Evolutionary conservation across 2,797 vertebrate species (phyloP), one percentile per base, ranked within the genome.

Genomic region (Protosalanx chinensis): DNA sequence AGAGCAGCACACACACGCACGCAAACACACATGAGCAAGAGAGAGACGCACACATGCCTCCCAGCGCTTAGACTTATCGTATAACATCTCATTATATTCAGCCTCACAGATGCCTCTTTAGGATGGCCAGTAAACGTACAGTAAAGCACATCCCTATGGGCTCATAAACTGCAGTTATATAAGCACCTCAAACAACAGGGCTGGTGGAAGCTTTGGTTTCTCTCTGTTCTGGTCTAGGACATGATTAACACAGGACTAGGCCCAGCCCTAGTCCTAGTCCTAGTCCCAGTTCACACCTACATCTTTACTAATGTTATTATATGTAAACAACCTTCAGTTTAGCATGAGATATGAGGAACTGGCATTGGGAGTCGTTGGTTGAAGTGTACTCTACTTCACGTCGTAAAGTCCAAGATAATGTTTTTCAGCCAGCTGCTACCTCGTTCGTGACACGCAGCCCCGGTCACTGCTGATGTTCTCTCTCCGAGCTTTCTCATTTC

Each of bases 31-130:
- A 57, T 35, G 46, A 27, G 23, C 32, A 27, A 57, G 27, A 57
- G 56, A 69, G 32, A 60, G 56, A 60, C 56, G 29, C 68, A 69
- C 68, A 60, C 33, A 53, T 23, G 51, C 20, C 12, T 8, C 12
- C 64, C 30, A 20, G 32, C 23, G 70, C 7, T 56, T 64, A 64
- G 58, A 49, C 61, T 76, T 70, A 77, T 37, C 23, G 64, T 74
- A 72, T 70, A 87, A 72, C 82, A 46, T 87, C 78, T 83, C 76
- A 86, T 84, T 86, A 84, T 76, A 70, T 18, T 70, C 74, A 76
- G 71, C 32, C 76, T 76, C 68, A 68, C 78, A 79, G 75, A 1
- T 4, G 75, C 81, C 85, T 77, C 82, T 90, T 84, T 82, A 85
- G 76, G 73, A 68, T 16, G 49, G 67, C 41, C 78, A 73, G 75